phyloP scores from a whole-genome alignment of 2,888 invertebrate genomes.

The Drosophila acutilabella region DNA sequence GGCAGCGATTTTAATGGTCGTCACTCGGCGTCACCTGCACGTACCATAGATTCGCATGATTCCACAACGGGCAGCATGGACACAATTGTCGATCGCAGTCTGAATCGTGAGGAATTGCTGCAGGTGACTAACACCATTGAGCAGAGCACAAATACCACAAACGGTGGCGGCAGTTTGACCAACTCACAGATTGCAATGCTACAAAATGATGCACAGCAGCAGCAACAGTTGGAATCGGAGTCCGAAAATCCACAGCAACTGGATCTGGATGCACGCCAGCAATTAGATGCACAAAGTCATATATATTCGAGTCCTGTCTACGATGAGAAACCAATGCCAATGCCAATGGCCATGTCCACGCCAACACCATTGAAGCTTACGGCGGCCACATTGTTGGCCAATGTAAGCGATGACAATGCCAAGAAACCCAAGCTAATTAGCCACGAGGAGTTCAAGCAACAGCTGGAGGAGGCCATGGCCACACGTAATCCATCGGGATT shows the following conservation, averaged over 20 bases:
- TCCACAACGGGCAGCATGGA: slow-evolving; percentile 84
- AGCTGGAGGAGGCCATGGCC: slow-evolving; percentile 76
- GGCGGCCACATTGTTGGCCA: slow-evolving; percentile 65
- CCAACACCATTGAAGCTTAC: slow-evolving; percentile 68
- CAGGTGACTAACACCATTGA: slow-evolving; percentile 75
- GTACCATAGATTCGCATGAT: slow-evolving; percentile 84
- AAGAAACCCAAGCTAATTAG: slow-evolving; percentile 79
- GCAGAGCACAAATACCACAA: slow-evolving; percentile 81
- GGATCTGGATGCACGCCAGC: slow-evolving; percentile 57
- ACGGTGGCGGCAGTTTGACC: slow-evolving; percentile 76
- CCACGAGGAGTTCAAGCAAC: slow-evolving; percentile 83
- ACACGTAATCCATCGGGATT: slow-evolving; percentile 41
- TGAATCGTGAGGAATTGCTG: slow-evolving; percentile 72
- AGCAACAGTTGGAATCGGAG: slow-evolving; percentile 39
- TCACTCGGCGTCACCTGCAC: slow-evolving; percentile 84
- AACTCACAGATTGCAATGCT: slow-evolving; percentile 83
- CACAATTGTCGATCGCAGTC: slow-evolving; percentile 83
- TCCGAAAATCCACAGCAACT: slow-evolving; percentile 26
- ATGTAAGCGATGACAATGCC: slow-evolving; percentile 33
- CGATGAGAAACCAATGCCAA: slow-evolving; percentile 76
- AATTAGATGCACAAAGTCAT: slow-evolving; percentile 82
- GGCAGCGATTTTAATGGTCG: slow-evolving; percentile 62
- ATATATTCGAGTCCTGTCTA: slow-evolving; percentile 85
- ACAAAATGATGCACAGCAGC: slow-evolving; percentile 44
- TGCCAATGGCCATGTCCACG: slow-evolving; percentile 1